Evolutionary conservation across 2,888 invertebrate species (phyloP).

Genomic region (Apamea sordens): DNA sequence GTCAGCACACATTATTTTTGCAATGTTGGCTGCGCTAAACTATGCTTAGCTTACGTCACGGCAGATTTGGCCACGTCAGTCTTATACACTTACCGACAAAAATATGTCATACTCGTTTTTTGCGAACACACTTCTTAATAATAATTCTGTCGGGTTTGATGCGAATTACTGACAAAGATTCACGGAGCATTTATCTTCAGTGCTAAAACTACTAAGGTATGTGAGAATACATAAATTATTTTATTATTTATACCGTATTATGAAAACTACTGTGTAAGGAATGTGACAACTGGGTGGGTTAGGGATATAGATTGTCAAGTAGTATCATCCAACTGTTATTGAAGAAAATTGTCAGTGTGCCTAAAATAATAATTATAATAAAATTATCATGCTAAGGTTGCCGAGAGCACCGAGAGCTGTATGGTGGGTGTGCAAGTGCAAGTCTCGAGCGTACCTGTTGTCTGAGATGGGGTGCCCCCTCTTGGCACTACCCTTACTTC

Average conservation of each 20-base stretch:
- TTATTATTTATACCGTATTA: slow-evolving; percentile 4
- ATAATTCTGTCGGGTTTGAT: background rate
- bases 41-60: slow-evolving; percentile 63
- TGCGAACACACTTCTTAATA: background rate
- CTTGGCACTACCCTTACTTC: too few relatives aligned
- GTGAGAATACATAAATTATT: background rate
- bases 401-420: background rate
- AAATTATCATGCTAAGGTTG: background rate
- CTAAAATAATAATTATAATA: background rate
- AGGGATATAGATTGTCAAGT: background rate
- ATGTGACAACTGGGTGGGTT: slow-evolving; percentile 43
- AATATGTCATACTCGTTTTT: background rate
- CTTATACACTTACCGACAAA: slow-evolving; percentile 29
- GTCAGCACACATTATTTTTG: slow-evolving; percentile 71
- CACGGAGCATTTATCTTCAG: slow-evolving; percentile 24
- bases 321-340: slow-evolving; percentile 13
- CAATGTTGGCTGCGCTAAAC: slow-evolving; percentile 53
- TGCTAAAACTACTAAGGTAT: slow-evolving; percentile 12
- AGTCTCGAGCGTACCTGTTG: background rate
- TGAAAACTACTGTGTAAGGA: slow-evolving; percentile 38
- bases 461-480: background rate
- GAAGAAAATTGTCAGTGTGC: background rate
- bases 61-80: slow-evolving; percentile 58
- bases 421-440: background rate
- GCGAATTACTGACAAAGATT: slow-evolving; percentile 4